Evolutionary conservation across 2,797 vertebrate genomes (phyloP), one percentile per base, ranked within the genome.

Genomic region (Myripristis murdjan): DNA sequence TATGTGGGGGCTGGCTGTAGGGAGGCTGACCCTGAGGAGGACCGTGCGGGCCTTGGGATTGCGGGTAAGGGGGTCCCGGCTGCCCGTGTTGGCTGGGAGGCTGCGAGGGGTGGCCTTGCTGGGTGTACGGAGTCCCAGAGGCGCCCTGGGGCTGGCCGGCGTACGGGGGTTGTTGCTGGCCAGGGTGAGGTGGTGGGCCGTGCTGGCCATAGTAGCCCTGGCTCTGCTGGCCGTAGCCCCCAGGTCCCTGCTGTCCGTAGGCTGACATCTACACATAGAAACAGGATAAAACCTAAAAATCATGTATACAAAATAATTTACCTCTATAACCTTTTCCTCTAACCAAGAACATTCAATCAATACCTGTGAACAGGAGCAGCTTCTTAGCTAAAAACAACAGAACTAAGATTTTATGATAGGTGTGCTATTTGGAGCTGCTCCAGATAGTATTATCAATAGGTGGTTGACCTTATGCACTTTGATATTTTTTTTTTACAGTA

Each of bases 201-300:
- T 98, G 97, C 83, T 97, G 94, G 70, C 93, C 92, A 52, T 98
- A 98, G 86, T 96, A 95, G 26, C 92, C 92, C 93, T 98, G 98
- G 91, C 94, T 95, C 89, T 98, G 97, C 82, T 98, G 98, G 75
- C 96, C 85, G 44, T 98, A 99, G 2, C 95, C 93, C 20, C 93
- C 82, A n/a, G 97, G 95, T 57, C 96, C 96, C 91, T 98, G 98
- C 72, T 98, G 98, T 75, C 96, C 96, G 0, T 98, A 99, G 4
- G 95, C 93, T 89, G 96, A 91, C 90, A 99, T 97, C 98, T 99
- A 77, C 5, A 56, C 2, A 33, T 49, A 64, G 73, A 46, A 49
- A 70, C 74, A 86, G 60, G 47, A 84, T 43, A 5, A 56, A 60
- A 24, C 5, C 48, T 57, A 56, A 60, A n/a, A 46, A 15, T n/a